These are phyloP conservation scores for Lepilemur septentrionalis DNA, from an alignment of 2,797 vertebrate genomes.

Conservation along the genomic window DNA sequence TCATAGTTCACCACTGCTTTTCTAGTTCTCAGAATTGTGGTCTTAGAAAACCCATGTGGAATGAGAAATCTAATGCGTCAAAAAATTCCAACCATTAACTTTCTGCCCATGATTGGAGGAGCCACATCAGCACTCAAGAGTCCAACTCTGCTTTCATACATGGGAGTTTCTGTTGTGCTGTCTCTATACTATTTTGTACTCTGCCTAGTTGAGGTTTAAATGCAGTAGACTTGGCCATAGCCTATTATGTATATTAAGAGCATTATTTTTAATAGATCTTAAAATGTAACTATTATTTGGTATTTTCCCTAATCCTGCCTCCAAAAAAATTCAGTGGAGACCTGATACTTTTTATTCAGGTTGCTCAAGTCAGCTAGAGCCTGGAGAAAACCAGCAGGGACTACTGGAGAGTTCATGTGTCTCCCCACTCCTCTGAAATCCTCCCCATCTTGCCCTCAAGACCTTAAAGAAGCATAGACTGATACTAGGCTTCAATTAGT, in stretches of 20 bases:
- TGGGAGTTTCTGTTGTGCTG: background rate
- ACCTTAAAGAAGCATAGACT: background rate
- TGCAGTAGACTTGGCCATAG: background rate
- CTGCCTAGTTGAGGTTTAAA: background rate
- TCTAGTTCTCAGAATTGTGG: background rate
- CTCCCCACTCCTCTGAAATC: background rate
- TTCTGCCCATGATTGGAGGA: background rate
- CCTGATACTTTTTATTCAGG: background rate
- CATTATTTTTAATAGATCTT: background rate
- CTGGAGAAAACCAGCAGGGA: background rate
- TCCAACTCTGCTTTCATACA: background rate
- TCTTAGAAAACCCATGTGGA: background rate
- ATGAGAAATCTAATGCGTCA: background rate
- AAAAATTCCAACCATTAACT: background rate
- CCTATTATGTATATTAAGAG: background rate
- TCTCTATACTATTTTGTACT: background rate
- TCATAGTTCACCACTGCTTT: background rate
- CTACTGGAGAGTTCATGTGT: background rate
- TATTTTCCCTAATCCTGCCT: background rate
- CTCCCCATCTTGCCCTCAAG: background rate
- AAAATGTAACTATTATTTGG: background rate
- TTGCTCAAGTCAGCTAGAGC: background rate
- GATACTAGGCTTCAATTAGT: background rate
- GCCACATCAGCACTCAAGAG: background rate
- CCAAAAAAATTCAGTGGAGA: background rate